Percentiles rank a stretch among this genome's conserved stretches.
These are phyloP conservation scores for Aricia artaxerxes DNA, from an alignment of 2,888 invertebrate species.

Conservation along the genomic window DNA sequence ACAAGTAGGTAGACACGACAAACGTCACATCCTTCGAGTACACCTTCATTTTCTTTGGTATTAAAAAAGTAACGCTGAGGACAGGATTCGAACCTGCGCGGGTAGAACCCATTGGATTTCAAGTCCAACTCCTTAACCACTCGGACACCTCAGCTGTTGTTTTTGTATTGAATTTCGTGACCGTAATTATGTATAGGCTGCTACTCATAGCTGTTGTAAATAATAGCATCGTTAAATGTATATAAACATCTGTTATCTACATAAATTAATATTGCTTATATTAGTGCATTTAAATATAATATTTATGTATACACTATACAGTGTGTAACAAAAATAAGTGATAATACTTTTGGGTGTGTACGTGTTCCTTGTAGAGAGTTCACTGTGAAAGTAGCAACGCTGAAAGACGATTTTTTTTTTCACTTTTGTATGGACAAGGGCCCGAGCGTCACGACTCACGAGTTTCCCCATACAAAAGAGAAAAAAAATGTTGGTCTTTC, in stretches of 20 bases:
- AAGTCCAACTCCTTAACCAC: slow-evolving; percentile 82
- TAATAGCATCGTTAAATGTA: background rate
- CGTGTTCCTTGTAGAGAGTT: too few relatives aligned
- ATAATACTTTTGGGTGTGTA: too few relatives aligned
- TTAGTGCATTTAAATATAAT: background rate
- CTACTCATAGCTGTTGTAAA: background rate
- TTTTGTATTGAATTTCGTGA: background rate
- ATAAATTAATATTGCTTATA: background rate
- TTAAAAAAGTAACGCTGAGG: slow-evolving; percentile 54
- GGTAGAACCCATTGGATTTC: slow-evolving; percentile 81
- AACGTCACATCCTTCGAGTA: background rate
- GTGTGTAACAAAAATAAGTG: too few relatives aligned
- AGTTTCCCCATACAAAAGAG: too few relatives aligned
- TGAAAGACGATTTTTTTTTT: too few relatives aligned
- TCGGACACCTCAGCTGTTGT: slow-evolving; percentile 70
- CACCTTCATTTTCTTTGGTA: background rate
- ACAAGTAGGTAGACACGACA: background rate
- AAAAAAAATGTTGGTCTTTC: too few relatives aligned
- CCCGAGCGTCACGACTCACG: too few relatives aligned
- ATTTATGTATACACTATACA: too few relatives aligned
- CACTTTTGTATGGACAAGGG: too few relatives aligned
- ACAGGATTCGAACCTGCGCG: slow-evolving; percentile 82
- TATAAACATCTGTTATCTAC: background rate
- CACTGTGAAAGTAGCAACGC: too few relatives aligned
- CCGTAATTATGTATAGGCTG: background rate